phyloP scores from a whole-genome alignment of 2,113 vertebrate genomes.

The Mixornis gularis region DNA sequence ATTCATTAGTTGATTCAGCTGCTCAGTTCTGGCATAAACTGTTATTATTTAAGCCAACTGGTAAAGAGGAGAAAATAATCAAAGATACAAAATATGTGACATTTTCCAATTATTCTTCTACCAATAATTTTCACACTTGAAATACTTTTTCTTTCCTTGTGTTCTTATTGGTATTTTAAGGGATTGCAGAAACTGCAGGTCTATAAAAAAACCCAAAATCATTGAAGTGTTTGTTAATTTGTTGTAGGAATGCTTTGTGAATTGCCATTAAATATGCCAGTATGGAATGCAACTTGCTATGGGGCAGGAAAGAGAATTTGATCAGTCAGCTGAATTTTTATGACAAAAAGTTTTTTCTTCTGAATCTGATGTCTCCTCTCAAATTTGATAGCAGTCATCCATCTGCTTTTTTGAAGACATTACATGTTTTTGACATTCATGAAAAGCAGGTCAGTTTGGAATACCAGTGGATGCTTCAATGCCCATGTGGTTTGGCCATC shows the following conservation, averaged over 20 bases:
- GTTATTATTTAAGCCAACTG: neutral
- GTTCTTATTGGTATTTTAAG: neutral
- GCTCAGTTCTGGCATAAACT: neutral
- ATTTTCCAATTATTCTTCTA: neutral
- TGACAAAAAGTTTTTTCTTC: slow-evolving; percentile 42
- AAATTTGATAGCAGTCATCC: slow-evolving; percentile 63
- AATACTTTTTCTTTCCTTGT: neutral
- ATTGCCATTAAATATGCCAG: slow-evolving; percentile 11
- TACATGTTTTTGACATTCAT: slow-evolving; percentile 53
- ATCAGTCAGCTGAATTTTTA: slow-evolving; percentile 64
- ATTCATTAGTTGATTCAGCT: neutral
- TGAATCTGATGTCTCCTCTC: slow-evolving; percentile 36
- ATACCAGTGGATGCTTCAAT: slow-evolving; percentile 46
- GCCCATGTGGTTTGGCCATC: neutral
- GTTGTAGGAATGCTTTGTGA: slow-evolving; percentile 16
- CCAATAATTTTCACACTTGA: neutral
- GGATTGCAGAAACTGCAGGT: neutral
- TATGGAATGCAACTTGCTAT: slow-evolving; percentile 1
- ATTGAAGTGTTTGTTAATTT: neutral
- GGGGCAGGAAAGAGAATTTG: slow-evolving; percentile 15
- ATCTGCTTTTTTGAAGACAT: slow-evolving; percentile 53
- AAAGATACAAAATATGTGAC: neutral
- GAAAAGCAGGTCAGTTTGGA: slow-evolving; percentile 59
- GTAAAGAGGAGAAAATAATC: neutral
- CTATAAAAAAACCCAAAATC: neutral